These are phyloP conservation scores for Drosophila anomelani DNA, from an alignment of 2,888 invertebrate genomes.

Conservation along the genomic window DNA sequence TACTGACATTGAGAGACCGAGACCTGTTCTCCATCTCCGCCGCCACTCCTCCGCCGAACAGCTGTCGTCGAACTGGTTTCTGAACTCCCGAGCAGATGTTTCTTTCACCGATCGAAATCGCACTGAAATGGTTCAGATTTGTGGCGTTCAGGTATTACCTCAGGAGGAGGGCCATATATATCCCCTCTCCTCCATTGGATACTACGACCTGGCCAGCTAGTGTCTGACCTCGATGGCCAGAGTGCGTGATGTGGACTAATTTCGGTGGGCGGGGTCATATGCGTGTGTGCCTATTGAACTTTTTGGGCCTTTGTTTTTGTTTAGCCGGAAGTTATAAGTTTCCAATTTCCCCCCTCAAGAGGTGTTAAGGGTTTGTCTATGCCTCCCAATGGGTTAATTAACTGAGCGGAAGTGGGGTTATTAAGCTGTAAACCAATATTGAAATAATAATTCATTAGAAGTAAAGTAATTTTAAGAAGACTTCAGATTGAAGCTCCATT, in stretches of 20 bases:
- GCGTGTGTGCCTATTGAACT: conserved; percentile 64
- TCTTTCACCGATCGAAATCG: conserved; percentile 30
- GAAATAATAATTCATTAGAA: neutral
- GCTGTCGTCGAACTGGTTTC: conserved; percentile 71
- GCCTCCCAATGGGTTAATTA: conserved; percentile 41
- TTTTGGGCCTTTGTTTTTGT: conserved; percentile 59
- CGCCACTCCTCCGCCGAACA: conserved; percentile 39
- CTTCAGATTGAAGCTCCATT: neutral
- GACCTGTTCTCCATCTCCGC: conserved; percentile 41
- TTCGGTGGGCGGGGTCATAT: conserved; percentile 31
- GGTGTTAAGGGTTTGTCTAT: conserved; percentile 34
- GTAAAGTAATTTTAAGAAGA: neutral
- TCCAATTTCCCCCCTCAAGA: conserved; percentile 58
- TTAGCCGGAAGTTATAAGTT: conserved; percentile 70
- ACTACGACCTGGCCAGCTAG: neutral
- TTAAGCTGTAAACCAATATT: neutral
- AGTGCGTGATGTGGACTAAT: conserved; percentile 47
- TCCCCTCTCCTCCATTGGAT: neutral
- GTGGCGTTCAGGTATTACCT: neutral
- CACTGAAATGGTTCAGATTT: conserved; percentile 15
- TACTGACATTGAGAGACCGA: conserved; percentile 53
- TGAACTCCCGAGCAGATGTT: conserved; percentile 57
- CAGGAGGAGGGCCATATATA: neutral
- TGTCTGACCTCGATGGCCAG: conserved; percentile 25
- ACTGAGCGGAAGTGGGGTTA: conserved; percentile 1